Evolutionary conservation across 1,140 invertebrate species (phyloP).

Genomic region (Leptonema lineaticorne): DNA sequence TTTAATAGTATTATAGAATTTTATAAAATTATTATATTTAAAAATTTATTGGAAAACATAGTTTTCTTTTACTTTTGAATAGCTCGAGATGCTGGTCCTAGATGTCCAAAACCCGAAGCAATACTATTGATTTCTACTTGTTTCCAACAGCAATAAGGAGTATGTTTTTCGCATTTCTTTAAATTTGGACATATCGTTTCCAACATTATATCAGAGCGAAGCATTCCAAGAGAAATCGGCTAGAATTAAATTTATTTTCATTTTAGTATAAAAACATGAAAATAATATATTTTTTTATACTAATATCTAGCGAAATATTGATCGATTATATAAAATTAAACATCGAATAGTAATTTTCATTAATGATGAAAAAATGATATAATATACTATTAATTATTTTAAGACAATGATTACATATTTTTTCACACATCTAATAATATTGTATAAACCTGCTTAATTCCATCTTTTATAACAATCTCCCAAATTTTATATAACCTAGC

Average conservation of each 20-base stretch:
- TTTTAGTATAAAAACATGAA: too few relatives aligned
- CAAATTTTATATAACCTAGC: constrained; percentile 81
- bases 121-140: constrained; percentile 98
- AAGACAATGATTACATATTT: too few relatives aligned
- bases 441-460: constrained; percentile 69
- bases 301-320: too few relatives aligned
- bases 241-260: constrained; percentile 47
- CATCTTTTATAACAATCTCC: constrained; percentile 75
- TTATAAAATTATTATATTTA: too few relatives aligned
- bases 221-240: constrained; percentile 69
- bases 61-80: constrained; percentile 76
- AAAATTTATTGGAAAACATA: too few relatives aligned
- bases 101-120: constrained; percentile 90
- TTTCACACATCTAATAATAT: neutral
- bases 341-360: too few relatives aligned
- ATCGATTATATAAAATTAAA: too few relatives aligned
- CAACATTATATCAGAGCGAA: constrained; percentile 79
- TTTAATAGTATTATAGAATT: too few relatives aligned
- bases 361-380: too few relatives aligned
- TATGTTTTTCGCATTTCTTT: constrained; percentile 48
- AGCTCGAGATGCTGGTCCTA: constrained; percentile 70
- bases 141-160: constrained; percentile 76
- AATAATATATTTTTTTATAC: too few relatives aligned
- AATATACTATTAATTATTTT: too few relatives aligned
- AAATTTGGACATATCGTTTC: constrained; percentile 59